Percentiles rank a stretch among this genome's conserved stretches.
Conservation (phyloP, 1,140 invertebrate genomes). For the Ceratosolen fusciceps region DNA sequence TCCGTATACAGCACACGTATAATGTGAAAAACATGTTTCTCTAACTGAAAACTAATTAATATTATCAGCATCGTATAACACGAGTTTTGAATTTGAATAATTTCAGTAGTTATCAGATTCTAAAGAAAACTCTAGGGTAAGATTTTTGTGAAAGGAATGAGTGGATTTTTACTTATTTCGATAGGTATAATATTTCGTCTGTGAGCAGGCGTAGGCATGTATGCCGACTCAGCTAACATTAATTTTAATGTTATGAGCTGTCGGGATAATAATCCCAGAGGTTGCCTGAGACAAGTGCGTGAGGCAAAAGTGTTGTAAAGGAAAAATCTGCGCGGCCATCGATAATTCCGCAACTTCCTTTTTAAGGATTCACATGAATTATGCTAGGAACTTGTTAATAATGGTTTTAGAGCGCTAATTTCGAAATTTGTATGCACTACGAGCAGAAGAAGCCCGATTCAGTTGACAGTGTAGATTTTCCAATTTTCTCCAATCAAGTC, state of each 20-base stretch:
- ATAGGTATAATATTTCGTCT: no score
- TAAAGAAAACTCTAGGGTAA: background rate
- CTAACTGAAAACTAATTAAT: background rate
- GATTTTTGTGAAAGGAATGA: background rate
- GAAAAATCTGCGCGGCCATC: background rate
- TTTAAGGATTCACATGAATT: background rate
- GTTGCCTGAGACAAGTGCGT: background rate
- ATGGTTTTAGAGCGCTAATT: background rate
- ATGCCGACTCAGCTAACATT: background rate
- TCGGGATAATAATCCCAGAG: background rate
- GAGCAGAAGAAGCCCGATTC: background rate
- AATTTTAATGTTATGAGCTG: background rate
- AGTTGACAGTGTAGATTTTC: background rate
- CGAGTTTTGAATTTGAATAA: background rate
- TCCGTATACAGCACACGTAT: background rate
- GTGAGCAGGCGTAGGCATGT: background rate
- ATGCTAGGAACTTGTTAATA: background rate
- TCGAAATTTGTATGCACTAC: no score
- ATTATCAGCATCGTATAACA: background rate
- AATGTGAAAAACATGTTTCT: background rate
- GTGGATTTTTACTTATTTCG: background rate
- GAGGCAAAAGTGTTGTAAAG: background rate
- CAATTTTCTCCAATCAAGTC: slow-evolving; percentile 5
- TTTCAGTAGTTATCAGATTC: background rate
- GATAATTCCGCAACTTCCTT: background rate